Evolutionary conservation across 2,888 invertebrate species (phyloP), one percentile per base, ranked within the genome.

Genomic region (Chrysolina oricalcia): DNA sequence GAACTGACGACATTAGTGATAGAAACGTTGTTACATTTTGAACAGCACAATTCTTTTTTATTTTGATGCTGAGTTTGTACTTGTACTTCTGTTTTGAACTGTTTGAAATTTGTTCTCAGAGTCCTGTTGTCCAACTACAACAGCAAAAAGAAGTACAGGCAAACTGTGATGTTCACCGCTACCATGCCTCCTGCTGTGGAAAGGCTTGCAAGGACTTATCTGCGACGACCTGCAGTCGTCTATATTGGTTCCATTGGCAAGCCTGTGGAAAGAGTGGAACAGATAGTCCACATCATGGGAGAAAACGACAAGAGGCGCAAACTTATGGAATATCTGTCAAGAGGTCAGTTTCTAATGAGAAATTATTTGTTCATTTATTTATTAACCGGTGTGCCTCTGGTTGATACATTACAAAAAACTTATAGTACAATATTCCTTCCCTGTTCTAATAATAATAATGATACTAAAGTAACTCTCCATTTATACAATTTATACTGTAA

Each of bases 131-230:
- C 95, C 43, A 99, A 99, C 89, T 99, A 98, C 86, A 94, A 95
- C 86, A 94, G 97, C 0, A 98, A 98, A 89, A 96, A 98, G 88
- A 99, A 99, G 88, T 99, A 96, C 89, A 91, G 98, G 87, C 98
- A 98, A 94, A 99, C 99, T 85, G 99, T 99, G 87, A 99, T 99
- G 99, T 99, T 99, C 89, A 99, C 99, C 66, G 99, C 99, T 3
- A 99, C 99, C 80, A 99, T 99, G 99, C 98, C 98, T 10, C 95
- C 98, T 0, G 97, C 98, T 2, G 98, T 99, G 1, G 99, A 99
- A 90, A 92, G 99, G 46, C 90, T 99, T 78, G 99, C 99, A 0
- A 92, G 98, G 78, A 96, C 94, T 41, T 99, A 99, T 89, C 90
- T 99, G 23, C 92, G 99, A 72, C 91, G 99, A 84, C 99, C 99